A percentile compares a stretch with the other conserved stretches of the same genome.
phyloP scores from a whole-genome alignment of 2,888 invertebrate species.

The Acutogordius australiensis region DNA sequence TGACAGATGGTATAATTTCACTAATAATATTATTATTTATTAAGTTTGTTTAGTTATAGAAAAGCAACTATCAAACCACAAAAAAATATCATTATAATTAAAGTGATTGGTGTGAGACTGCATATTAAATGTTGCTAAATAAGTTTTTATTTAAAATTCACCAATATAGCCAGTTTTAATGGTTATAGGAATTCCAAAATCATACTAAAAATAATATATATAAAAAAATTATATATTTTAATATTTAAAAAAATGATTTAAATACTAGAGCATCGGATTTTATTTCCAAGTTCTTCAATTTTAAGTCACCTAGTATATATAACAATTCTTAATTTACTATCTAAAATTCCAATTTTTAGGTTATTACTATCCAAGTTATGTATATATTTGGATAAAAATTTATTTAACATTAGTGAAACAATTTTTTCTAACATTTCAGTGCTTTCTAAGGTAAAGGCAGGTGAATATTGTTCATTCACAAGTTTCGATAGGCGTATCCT shows the following conservation, averaged over 20 bases:
- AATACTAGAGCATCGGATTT: constrained; percentile 6
- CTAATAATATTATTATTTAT: no score
- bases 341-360: constrained; percentile 8
- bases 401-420: background rate
- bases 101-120: no score
- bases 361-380: background rate
- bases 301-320: background rate
- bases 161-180: constrained; percentile 4
- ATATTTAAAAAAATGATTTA: background rate
- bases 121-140: no score
- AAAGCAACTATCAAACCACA: no score
- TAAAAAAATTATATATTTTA: background rate
- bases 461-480: no score
- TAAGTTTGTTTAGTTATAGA: no score
- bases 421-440: constrained; percentile 10
- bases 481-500: no score
- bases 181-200: constrained; percentile 1
- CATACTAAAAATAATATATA: constrained; percentile 1
- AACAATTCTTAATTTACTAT: background rate
- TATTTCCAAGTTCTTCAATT: background rate
- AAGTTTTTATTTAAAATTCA: no score
- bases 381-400: constrained; percentile 5
- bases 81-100: no score
- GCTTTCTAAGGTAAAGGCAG: no score
- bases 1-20: no score